Base-by-base conservation (phyloP, 2,113 vertebrate genomes). In the Nothoprocta perdicaria region DNA sequence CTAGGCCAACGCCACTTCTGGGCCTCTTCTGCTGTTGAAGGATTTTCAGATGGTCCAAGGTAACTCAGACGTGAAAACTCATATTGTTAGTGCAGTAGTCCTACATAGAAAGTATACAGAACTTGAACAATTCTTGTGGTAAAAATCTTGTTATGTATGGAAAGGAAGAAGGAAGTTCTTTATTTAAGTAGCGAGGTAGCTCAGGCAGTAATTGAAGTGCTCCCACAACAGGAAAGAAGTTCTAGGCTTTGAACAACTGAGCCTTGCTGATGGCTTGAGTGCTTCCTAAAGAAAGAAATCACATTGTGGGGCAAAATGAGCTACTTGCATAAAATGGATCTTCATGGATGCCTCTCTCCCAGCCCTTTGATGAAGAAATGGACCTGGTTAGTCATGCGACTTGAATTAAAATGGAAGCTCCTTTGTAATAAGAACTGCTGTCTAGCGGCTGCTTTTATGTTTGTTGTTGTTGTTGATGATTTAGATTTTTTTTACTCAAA, bases 21-120 rank as follows among this genome's bases (percentile, higher is more conserved):
- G 15, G 27, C 31, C 27, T 63, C 16, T 27, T 50, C 14, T 83
- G 27, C 9, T n/a, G 53, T 12, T 55, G 15, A 6, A 50, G 6
- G 1, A 29, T 76, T 92, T 90, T 86, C 12, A 33, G 6, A 26
- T 61, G 1, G 11, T 29, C 2, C 8, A 65, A 65, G 26, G 23
- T 5, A 62, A 75, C 2, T 50, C 35, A 68, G n/a, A 63, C 6
- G 1, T 46, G 66, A 74, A 73, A 88, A 81, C 60, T 57, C 2
- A 38, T 78, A 66, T 69, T 2, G 7, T n/a, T 78, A 27, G 4
- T 50, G 16, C 50, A 80, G 14, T 66, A 21, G 46, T 43, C 2
- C 52, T 29, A 80, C 18, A 6, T 14, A 84, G 38, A 73, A 80
- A 63, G 5, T 2, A 0, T 43, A 41, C 22, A 38, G 3, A 1